These are phyloP conservation scores for Cheilinus undulatus DNA, from an alignment of 2,113 vertebrate genomes.

Conservation along the genomic window DNA sequence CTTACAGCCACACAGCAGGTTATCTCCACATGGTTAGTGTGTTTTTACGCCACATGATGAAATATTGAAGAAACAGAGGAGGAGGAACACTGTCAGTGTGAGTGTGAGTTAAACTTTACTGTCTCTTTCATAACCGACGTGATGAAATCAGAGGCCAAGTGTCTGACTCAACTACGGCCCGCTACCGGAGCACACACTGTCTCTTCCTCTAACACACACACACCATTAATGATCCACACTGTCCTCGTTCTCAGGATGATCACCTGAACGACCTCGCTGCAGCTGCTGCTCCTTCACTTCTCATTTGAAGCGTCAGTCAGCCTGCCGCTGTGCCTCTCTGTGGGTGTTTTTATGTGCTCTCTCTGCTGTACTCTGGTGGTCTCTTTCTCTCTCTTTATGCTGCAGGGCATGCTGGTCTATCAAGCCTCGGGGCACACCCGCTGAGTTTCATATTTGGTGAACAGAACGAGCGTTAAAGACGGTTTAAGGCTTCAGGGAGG, in stretches of 20 bases:
- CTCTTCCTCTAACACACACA: conserved; percentile 10
- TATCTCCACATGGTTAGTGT: conserved; percentile 74
- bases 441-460: conserved; percentile 37
- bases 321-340: conserved; percentile 4
- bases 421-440: conserved; percentile 28
- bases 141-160: conserved; percentile 82
- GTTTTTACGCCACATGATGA: conserved; percentile 77
- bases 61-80: conserved; percentile 79
- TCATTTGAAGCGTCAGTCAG: conserved; percentile 24
- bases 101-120: conserved; percentile 68
- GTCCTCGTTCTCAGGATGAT: conserved; percentile 40
- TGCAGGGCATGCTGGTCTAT: conserved; percentile 52
- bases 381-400: conserved; percentile 42
- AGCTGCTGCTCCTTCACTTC: conserved; percentile 1
- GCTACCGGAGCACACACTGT: conserved; percentile 52
- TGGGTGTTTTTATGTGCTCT: not conserved
- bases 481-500: conserved; percentile 27
- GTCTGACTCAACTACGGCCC: conserved; percentile 73
- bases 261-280: conserved; percentile 41
- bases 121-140: conserved; percentile 77
- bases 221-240: conserved; percentile 1
- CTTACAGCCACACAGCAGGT: conserved; percentile 65
- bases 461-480: conserved; percentile 36
- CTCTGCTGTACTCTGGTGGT: conserved; percentile 37
- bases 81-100: conserved; percentile 40